These are phyloP conservation scores for Siniperca knerii DNA, from an alignment of 2,113 vertebrate species.

Conservation along the genomic window DNA sequence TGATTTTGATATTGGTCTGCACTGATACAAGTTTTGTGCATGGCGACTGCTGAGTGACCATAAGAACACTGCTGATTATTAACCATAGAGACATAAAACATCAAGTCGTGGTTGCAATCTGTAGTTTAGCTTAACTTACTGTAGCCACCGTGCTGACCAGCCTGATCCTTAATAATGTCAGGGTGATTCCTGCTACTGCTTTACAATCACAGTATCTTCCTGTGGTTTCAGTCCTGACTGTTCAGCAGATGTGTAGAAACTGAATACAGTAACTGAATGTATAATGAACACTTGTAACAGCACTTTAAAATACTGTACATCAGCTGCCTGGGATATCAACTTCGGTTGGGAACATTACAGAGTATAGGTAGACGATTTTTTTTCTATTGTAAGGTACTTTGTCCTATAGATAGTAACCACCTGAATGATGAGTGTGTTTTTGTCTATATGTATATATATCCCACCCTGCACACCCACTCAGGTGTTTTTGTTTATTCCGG, in stretches of 20 bases:
- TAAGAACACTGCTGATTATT: constrained; percentile 12
- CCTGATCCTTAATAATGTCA: constrained; percentile 13
- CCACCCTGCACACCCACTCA: neutral
- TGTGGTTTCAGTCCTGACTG: neutral
- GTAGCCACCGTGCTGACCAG: neutral
- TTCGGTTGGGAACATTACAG: neutral
- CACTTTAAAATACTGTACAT: neutral
- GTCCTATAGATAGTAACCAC: neutral
- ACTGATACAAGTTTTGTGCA: neutral
- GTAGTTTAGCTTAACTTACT: constrained; percentile 1
- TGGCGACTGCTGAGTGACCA: constrained; percentile 2
- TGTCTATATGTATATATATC: neutral
- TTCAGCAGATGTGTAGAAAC: neutral
- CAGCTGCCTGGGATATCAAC: neutral
- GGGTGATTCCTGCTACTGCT: neutral
- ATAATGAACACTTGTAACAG: neutral
- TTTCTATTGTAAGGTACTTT: neutral
- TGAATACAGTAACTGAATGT: neutral
- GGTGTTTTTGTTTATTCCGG: neutral
- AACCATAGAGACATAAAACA: constrained; percentile 12
- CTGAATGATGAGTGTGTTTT: neutral
- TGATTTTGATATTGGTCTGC: neutral
- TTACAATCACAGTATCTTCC: neutral
- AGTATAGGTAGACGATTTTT: neutral
- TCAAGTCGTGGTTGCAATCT: neutral